Evolutionary conservation across 2,797 vertebrate species (phyloP).

Genomic region (Chlorospingus flavigularis): DNA sequence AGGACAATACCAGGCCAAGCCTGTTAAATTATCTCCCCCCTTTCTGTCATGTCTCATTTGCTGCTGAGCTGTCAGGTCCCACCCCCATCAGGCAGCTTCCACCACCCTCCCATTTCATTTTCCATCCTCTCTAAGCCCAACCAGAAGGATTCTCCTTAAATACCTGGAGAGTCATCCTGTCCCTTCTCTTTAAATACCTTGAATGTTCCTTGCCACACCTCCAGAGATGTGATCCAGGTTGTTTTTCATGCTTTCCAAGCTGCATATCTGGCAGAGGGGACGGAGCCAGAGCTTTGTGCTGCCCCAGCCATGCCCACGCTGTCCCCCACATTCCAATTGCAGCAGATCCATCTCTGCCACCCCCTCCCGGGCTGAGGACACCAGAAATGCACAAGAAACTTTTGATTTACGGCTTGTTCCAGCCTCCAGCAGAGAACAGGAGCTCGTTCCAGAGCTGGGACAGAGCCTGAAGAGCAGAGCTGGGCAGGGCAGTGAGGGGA

Average conservation of each 20-base stretch:
- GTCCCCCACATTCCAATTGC: rapidly evolving
- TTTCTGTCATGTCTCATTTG: conserved; percentile 58
- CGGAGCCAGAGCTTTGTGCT: background rate
- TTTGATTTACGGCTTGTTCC: background rate
- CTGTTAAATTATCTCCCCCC: conserved; percentile 51
- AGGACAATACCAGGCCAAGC: conserved; percentile 58
- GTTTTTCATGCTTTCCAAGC: background rate
- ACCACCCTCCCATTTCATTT: background rate
- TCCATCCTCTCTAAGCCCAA: background rate
- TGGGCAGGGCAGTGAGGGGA: background rate
- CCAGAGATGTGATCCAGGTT: rapidly evolving
- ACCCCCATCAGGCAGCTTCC: background rate
- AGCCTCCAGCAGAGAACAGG: background rate
- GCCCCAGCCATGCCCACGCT: rapidly evolving
- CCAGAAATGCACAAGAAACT: background rate
- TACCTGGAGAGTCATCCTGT: background rate
- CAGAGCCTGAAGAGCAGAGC: background rate
- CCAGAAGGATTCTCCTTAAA: background rate
- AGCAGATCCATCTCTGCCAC: background rate
- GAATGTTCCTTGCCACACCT: background rate
- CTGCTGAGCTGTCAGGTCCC: conserved; percentile 7
- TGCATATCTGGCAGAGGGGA: background rate
- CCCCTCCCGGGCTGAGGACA: background rate
- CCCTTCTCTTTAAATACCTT: background rate
- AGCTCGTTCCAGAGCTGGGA: rapidly evolving